A percentile compares a stretch with the other conserved stretches of the same genome.
phyloP scores from a whole-genome alignment of 1,140 invertebrate genomes.

The Meloidogyne exigua region DNA sequence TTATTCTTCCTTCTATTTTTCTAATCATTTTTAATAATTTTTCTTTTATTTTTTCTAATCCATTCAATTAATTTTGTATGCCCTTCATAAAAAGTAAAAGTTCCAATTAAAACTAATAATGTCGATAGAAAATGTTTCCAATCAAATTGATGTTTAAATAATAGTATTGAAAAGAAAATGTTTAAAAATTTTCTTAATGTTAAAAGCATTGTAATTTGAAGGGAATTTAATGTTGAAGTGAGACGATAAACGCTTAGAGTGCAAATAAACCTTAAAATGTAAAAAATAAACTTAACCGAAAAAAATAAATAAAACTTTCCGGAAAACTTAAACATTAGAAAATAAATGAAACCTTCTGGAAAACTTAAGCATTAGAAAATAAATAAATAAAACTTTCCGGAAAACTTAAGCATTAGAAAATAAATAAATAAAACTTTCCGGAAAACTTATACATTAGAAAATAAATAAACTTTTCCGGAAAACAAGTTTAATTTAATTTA shows the following conservation, averaged over 20 bases:
- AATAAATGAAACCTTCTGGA: background rate
- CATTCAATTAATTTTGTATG: background rate
- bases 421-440: background rate
- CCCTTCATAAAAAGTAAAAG: slow-evolving; percentile 37
- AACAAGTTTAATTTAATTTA: slow-evolving; percentile 8
- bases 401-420: background rate
- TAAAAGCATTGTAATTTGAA: slow-evolving; percentile 92
- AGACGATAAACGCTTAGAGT: slow-evolving; percentile 89
- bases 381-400: too few relatives aligned
- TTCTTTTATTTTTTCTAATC: slow-evolving; percentile 5
- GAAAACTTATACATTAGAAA: background rate
- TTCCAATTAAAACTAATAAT: slow-evolving; percentile 79
- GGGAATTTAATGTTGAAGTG: slow-evolving; percentile 85
- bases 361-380: too few relatives aligned
- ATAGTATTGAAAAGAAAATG: slow-evolving; percentile 86
- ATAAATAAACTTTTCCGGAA: background rate
- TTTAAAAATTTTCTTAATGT: slow-evolving; percentile 92
- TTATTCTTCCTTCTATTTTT: background rate
- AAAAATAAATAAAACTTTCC: background rate
- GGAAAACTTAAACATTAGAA: background rate
- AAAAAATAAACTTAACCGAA: background rate
- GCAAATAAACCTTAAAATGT: slow-evolving; percentile 74
- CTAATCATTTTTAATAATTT: background rate
- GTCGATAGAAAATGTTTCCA: slow-evolving; percentile 87
- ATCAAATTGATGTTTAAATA: slow-evolving; percentile 91